Evolutionary conservation across 2,113 vertebrate genomes (phyloP), one percentile per base, ranked within the genome.

Genomic region (Salminus brasiliensis): DNA sequence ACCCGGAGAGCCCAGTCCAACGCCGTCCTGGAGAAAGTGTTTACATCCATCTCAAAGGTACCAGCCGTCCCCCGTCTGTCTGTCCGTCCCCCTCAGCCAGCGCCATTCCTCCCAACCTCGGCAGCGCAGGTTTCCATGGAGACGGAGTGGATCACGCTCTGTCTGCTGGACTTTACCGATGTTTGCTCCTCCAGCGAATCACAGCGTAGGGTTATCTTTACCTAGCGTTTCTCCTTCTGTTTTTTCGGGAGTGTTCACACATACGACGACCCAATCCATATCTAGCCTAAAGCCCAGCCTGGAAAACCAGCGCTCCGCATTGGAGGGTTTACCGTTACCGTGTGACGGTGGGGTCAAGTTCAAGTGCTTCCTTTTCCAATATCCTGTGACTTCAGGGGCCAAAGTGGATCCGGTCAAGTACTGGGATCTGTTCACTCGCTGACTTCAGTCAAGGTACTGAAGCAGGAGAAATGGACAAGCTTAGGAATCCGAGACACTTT

Each of bases 1-100:
- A 91, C 86, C 84, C 92, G 92, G 86, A 90, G 89, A 93, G 94
- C 93, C 57, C 95, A 94, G 80, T 92, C 94, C 86, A 97, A 97
- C 78, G 92, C 95, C 21, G 95, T 97, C 81, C 93, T 99, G 89
- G 98, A 99, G 91, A 98, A 98, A 90, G 96, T 99, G 91, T 99
- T 97, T 91, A 84, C 93, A 86, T 97, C 96, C 86, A 94, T 98
- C 84, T 96, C 96, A 62, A 98, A 98, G 96, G 98, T 99, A 85
- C 34, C n/a, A 6, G 9, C 29, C 18, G 18, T 11, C 47, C 32
- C 62, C 5, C n/a, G 21, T 49, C 39, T 10, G 23, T 10, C 29
- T 39, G 25, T 55, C 9, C 5, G 2, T 43, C 18, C 55, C 71
- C 30, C 4, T 21, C 47, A 21, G 47, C 4, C 2, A 41, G 6